Evolutionary conservation across 2,113 vertebrate species (phyloP).

Genomic region (Mesitornis unicolor): DNA sequence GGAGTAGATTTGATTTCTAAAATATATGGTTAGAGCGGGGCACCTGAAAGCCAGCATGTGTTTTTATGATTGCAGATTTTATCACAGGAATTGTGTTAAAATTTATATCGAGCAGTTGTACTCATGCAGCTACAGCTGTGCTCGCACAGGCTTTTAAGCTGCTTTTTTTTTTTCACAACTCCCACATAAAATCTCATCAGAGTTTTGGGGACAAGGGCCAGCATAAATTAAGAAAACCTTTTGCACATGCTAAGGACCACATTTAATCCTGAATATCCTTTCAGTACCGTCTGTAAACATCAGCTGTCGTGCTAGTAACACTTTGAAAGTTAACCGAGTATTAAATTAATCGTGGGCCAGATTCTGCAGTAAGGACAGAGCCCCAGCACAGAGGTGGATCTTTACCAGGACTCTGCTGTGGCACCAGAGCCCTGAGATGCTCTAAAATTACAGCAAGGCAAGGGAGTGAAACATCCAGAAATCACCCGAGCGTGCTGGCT

Average conservation of each 20-base stretch:
- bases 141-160: not conserved
- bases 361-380: not conserved
- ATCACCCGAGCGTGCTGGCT: not conserved
- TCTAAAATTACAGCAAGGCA: not conserved
- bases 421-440: not conserved
- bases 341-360: not conserved
- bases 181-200: not conserved
- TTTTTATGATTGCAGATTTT: not conserved
- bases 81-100: not conserved
- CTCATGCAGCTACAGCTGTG: not conserved
- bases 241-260: not conserved
- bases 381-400: not conserved
- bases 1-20: not conserved
- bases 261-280: not conserved
- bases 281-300: not conserved
- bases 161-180: not conserved
- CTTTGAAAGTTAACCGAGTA: not conserved
- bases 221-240: not conserved
- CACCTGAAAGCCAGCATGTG: not conserved
- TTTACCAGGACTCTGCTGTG: not conserved
- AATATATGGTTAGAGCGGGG: not conserved
- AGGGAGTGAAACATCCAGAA: constrained; percentile 10
- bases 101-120: not conserved
- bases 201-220: not conserved
- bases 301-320: not conserved